Conservation (phyloP, 2,888 invertebrate genomes). For the Leptura quadrifasciata region DNA sequence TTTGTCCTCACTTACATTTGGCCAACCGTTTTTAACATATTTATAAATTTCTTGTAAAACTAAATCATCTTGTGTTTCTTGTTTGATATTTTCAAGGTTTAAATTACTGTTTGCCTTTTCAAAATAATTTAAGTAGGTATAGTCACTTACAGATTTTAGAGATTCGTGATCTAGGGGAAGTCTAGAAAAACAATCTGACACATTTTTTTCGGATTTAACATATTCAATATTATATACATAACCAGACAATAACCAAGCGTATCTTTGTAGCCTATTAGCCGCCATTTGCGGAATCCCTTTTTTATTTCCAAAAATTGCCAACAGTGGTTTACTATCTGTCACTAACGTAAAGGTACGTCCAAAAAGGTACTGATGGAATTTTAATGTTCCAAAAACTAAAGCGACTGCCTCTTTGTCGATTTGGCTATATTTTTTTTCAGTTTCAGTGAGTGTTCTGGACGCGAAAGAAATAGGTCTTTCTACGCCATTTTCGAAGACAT, state of each 20-base stretch:
- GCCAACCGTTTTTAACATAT: slow-evolving; percentile 32
- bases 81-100: background rate
- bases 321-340: slow-evolving; percentile 15
- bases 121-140: slow-evolving; percentile 32
- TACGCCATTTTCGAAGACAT: no score
- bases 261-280: no score
- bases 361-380: slow-evolving; percentile 13
- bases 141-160: no score
- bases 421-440: slow-evolving; percentile 10
- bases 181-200: no score
- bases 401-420: slow-evolving; percentile 12
- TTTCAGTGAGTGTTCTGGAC: background rate
- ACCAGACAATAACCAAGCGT: no score
- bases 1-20: no score
- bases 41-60: slow-evolving; percentile 22
- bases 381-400: no score
- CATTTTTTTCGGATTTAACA: no score
- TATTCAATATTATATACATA: no score
- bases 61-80: background rate
- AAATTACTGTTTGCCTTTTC: background rate
- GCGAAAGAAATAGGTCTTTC: no score
- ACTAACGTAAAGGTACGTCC: slow-evolving; percentile 8
- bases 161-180: no score
- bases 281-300: no score
- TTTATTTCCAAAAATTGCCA: background rate